These are phyloP conservation scores for Myotis findleyi DNA, from an alignment of 2,797 vertebrate species.

Conservation along the genomic window DNA sequence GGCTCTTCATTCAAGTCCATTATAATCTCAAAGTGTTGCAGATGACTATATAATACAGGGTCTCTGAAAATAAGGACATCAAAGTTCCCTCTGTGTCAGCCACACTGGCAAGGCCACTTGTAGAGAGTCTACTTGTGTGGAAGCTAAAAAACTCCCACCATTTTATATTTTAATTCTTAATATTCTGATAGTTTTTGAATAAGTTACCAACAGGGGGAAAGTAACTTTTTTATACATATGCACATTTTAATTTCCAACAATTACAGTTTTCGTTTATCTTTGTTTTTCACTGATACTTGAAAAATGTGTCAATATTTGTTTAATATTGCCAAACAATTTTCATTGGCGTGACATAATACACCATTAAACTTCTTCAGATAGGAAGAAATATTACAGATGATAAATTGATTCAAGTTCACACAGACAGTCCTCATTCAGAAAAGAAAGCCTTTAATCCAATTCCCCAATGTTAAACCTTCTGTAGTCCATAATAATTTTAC, in stretches of 20 bases:
- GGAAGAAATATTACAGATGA: neutral
- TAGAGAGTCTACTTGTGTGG: neutral
- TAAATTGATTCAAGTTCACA: conserved; percentile 17
- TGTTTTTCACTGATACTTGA: neutral
- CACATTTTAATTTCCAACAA: neutral
- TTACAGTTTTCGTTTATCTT: neutral
- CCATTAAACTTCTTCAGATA: neutral
- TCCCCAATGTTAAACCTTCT: neutral
- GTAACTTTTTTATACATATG: neutral
- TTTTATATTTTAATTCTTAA: neutral
- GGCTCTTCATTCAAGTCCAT: neutral
- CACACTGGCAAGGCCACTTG: neutral
- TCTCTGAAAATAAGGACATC: neutral
- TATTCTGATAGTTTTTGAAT: neutral
- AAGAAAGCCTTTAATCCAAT: neutral
- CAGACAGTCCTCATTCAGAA: conserved; percentile 25
- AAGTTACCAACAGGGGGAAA: neutral
- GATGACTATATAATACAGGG: neutral
- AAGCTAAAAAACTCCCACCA: neutral
- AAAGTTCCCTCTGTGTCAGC: neutral
- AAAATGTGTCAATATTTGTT: neutral
- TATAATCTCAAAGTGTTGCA: neutral
- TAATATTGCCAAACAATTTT: conserved; percentile 24
- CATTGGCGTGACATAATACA: neutral
- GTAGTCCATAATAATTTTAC: neutral